phyloP scores from a whole-genome alignment of 2,888 invertebrate species.

The Caenorhabditis angaria region DNA sequence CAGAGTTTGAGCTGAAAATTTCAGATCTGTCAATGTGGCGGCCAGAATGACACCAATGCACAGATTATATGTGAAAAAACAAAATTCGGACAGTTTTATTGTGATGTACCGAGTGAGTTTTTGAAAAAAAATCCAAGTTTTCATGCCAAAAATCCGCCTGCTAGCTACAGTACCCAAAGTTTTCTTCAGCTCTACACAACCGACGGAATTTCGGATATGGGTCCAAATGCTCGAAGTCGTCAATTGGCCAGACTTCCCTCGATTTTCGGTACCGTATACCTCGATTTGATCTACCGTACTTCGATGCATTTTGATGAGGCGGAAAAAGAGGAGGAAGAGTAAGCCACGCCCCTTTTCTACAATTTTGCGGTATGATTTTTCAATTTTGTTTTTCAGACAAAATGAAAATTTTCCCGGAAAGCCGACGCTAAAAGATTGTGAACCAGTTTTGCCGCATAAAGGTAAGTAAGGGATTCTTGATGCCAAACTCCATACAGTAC shows the following conservation, averaged over 20 bases:
- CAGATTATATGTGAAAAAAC: constrained; percentile 83
- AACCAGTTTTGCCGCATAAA: no score
- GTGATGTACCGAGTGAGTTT: constrained; percentile 80
- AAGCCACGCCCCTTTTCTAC: not conserved
- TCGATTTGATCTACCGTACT: constrained; percentile 75
- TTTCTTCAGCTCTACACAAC: constrained; percentile 75
- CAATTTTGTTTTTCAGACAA: constrained; percentile 12
- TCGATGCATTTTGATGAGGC: constrained; percentile 40
- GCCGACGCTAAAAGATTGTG: no score
- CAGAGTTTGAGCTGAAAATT: not conserved
- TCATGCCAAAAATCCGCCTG: no score
- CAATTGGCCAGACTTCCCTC: constrained; percentile 87
- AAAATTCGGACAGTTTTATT: constrained; percentile 86
- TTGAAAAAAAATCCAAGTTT: no score
- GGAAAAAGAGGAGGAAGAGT: not conserved
- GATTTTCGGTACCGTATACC: constrained; percentile 84
- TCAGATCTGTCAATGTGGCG: constrained; percentile 86
- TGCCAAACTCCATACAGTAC: no score
- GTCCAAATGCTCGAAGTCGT: constrained; percentile 83
- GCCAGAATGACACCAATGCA: constrained; percentile 94
- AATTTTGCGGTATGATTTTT: constrained; percentile 3
- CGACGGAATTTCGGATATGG: constrained; percentile 76
- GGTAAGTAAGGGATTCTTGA: no score
- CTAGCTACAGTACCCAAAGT: no score
- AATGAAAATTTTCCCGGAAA: no score